These are phyloP conservation scores for Odontothrips loti DNA, from an alignment of 2,888 invertebrate genomes.

Conservation along the genomic window DNA sequence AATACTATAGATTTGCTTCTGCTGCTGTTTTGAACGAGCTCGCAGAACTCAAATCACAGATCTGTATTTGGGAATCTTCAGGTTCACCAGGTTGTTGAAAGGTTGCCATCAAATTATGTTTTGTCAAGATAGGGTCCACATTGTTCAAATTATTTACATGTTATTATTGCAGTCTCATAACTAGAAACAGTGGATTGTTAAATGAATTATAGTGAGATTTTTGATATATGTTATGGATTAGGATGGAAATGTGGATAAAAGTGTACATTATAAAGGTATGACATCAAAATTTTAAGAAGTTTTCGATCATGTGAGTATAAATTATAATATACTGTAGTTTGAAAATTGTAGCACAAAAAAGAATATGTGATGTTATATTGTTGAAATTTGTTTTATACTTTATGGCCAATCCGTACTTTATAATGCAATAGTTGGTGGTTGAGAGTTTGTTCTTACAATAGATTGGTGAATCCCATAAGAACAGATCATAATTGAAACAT, in stretches of 20 bases:
- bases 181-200: slow-evolving; percentile 15
- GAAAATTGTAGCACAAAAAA: slow-evolving; percentile 21
- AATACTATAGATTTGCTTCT: not conserved
- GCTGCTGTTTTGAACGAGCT: slow-evolving; percentile 5
- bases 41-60: not conserved
- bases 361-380: slow-evolving; percentile 22
- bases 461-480: not conserved
- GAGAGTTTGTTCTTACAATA: not conserved
- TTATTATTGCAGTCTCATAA: slow-evolving; percentile 16
- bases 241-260: slow-evolving; percentile 20
- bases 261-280: not conserved
- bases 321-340: slow-evolving; percentile 8
- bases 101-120: not conserved
- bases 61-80: not conserved
- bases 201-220: slow-evolving; percentile 18
- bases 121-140: slow-evolving; percentile 19
- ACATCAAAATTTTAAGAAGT: not conserved
- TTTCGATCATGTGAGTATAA: slow-evolving; percentile 9
- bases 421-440: not conserved
- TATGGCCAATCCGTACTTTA: not conserved
- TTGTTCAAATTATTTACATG: slow-evolving; percentile 21
- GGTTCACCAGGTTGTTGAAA: not conserved
- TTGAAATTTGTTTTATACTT: slow-evolving; percentile 6
- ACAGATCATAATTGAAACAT: not conserved
- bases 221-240: slow-evolving; percentile 24